Percentiles rank a stretch among this genome's conserved stretches.
Conservation (phyloP, 1,140 invertebrate genomes). For the Drosophila lacertosa region DNA sequence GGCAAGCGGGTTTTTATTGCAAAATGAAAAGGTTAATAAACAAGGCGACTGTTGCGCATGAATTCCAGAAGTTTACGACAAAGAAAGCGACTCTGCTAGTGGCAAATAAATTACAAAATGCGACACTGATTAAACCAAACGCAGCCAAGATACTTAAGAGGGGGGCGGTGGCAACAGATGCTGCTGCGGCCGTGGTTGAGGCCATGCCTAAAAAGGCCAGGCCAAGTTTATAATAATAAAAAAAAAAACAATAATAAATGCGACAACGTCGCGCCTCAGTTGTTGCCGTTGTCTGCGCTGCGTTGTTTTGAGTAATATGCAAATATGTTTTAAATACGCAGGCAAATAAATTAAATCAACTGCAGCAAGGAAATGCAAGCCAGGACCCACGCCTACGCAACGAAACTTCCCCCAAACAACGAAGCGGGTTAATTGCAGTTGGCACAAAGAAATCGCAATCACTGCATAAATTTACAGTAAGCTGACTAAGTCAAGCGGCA, state of each 20-base stretch:
- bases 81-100: constrained; percentile 70
- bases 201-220: constrained; percentile 69
- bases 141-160: constrained; percentile 17
- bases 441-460: constrained; percentile 69
- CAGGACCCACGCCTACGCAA: constrained; percentile 60
- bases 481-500: constrained; percentile 36
- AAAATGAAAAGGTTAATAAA: constrained; percentile 79
- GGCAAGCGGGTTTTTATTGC: constrained; percentile 67
- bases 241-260: constrained; percentile 75
- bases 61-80: constrained; percentile 75
- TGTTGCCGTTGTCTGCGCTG: constrained; percentile 29
- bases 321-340: constrained; percentile 73
- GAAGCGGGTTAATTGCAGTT: constrained; percentile 58
- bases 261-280: constrained; percentile 66
- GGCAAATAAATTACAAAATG: constrained; percentile 69
- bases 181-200: constrained; percentile 39
- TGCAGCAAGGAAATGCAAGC: constrained; percentile 66
- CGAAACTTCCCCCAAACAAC: constrained; percentile 7
- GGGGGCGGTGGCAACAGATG: constrained; percentile 28
- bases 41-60: constrained; percentile 65
- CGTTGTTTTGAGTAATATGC: constrained; percentile 78
- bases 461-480: constrained; percentile 74
- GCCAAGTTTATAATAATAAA: constrained; percentile 64
- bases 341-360: constrained; percentile 67
- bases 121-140: constrained; percentile 64